Evolutionary conservation across 2,888 invertebrate genomes (phyloP).

Genomic region (Coleophora deauratella): DNA sequence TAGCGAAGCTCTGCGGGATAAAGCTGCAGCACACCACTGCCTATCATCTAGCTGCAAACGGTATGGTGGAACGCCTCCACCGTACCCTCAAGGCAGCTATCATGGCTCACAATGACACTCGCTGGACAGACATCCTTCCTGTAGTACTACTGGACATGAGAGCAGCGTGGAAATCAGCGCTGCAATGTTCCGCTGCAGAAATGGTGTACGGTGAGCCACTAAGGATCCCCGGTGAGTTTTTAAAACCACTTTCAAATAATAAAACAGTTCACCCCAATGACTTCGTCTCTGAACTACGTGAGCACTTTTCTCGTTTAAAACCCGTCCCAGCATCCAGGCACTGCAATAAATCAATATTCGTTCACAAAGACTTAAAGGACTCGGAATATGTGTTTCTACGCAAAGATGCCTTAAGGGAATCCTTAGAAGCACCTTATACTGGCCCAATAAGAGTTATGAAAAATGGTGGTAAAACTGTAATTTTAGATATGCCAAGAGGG

Average conservation of each 20-base stretch:
- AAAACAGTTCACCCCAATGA: neutral
- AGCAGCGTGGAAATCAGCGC: conserved; percentile 22
- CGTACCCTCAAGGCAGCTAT: conserved; percentile 26
- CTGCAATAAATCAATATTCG: too few relatives aligned
- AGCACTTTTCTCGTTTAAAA: neutral
- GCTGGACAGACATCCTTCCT: conserved; percentile 22
- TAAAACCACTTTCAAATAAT: neutral
- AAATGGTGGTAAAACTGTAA: too few relatives aligned
- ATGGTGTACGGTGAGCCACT: too few relatives aligned
- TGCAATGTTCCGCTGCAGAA: conserved; percentile 18
- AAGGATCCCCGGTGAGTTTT: conserved; percentile 19
- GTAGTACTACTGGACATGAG: conserved; percentile 20
- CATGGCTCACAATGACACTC: conserved; percentile 24
- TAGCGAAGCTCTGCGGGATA: neutral
- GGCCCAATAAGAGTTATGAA: too few relatives aligned
- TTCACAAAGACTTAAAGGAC: too few relatives aligned
- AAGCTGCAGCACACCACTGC: neutral
- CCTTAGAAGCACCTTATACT: too few relatives aligned
- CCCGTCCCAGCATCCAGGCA: too few relatives aligned
- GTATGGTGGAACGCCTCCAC: conserved; percentile 6
- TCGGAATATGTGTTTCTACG: too few relatives aligned
- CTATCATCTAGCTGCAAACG: too few relatives aligned
- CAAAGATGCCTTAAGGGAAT: too few relatives aligned
- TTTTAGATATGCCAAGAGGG: too few relatives aligned
- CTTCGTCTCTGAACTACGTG: neutral